A percentile compares a stretch with the other conserved stretches of the same genome.
These are phyloP conservation scores for Lepus townsendii DNA, from an alignment of 2,797 vertebrate genomes.

Conservation along the genomic window DNA sequence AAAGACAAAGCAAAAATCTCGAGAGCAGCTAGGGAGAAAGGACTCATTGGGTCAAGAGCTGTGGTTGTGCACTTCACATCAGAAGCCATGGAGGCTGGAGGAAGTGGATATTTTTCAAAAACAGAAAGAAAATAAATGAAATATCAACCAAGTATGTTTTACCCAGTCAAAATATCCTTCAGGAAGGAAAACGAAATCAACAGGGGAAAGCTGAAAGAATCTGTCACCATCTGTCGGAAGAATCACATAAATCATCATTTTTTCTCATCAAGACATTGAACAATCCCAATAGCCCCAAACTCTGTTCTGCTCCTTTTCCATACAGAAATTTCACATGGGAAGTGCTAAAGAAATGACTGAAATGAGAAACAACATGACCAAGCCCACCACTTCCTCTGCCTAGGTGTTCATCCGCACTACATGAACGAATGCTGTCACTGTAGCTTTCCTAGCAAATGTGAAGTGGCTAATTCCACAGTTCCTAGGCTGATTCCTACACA, in stretches of 20 bases:
- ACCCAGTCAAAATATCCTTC: neutral
- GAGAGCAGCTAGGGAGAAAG: conserved; percentile 5
- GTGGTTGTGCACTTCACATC: neutral
- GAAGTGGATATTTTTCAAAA: conserved; percentile 41
- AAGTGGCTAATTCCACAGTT: neutral
- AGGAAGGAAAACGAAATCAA: neutral
- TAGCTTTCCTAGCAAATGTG: neutral
- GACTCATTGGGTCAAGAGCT: neutral
- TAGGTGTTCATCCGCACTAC: neutral
- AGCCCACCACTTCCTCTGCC: neutral
- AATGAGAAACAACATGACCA: neutral
- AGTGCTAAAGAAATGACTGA: neutral
- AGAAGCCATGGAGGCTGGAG: neutral
- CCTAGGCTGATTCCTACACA: neutral
- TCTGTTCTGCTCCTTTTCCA: neutral
- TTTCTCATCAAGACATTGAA: conserved; percentile 14
- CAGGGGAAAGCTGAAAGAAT: neutral
- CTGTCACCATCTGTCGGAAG: neutral
- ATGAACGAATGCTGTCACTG: neutral
- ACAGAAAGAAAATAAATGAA: neutral
- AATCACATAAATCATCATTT: neutral
- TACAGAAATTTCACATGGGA: neutral
- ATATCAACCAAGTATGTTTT: conserved; percentile 6
- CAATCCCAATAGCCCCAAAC: neutral
- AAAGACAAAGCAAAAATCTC: conserved; percentile 26